phyloP scores from a whole-genome alignment of 2,113 vertebrate genomes.

The Indri indri region DNA sequence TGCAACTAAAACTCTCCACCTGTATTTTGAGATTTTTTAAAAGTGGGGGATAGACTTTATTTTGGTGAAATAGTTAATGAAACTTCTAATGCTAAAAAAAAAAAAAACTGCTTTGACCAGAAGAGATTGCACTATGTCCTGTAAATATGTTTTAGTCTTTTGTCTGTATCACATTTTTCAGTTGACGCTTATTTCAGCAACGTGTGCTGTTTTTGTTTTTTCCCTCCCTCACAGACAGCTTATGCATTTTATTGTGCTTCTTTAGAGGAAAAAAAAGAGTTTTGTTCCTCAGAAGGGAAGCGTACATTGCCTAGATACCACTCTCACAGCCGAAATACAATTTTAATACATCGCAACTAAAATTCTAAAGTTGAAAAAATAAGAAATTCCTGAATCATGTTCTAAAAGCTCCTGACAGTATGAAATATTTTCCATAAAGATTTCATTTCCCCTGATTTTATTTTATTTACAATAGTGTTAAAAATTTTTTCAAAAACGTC shows the following conservation, averaged over 20 bases:
- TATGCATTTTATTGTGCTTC: constrained; percentile 80
- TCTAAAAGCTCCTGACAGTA: constrained; percentile 74
- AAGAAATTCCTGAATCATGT: constrained; percentile 73
- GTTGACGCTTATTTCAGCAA: constrained; percentile 72
- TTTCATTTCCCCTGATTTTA: constrained; percentile 49
- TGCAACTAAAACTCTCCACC: neutral
- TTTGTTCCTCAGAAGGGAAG: constrained; percentile 79
- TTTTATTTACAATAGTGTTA: constrained; percentile 59
- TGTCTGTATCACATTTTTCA: constrained; percentile 77
- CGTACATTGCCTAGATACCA: constrained; percentile 74
- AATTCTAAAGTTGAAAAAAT: constrained; percentile 79
- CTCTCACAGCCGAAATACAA: constrained; percentile 77
- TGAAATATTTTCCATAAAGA: constrained; percentile 75
- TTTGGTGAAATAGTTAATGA: constrained; percentile 54
- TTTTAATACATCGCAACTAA: constrained; percentile 77
- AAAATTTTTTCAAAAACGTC: constrained; percentile 77
- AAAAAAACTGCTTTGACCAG: constrained; percentile 55
- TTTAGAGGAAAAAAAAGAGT: constrained; percentile 79
- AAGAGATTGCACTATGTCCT: constrained; percentile 60
- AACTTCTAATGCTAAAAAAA: constrained; percentile 54
- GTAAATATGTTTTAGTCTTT: constrained; percentile 69
- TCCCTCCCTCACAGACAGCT: constrained; percentile 55
- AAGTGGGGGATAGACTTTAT: neutral
- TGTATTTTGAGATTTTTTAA: neutral
- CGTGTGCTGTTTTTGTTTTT: constrained; percentile 51